phyloP scores from a whole-genome alignment of 2,888 invertebrate genomes.

The Euplagia quadripunctaria region DNA sequence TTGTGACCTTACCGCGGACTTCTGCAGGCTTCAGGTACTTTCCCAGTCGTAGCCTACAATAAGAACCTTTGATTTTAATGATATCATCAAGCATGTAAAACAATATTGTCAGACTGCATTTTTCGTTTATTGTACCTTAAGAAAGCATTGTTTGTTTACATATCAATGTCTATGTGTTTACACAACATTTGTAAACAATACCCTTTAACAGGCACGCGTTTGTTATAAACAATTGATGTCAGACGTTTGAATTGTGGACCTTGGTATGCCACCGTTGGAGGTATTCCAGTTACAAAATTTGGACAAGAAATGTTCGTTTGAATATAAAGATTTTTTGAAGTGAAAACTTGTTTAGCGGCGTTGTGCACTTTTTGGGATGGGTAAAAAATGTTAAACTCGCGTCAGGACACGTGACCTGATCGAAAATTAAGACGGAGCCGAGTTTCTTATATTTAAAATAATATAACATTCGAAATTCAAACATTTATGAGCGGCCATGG shows the following conservation, averaged over 20 bases:
- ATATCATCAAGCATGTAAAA: background rate
- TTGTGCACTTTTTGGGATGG: too few relatives aligned
- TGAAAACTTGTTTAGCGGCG: too few relatives aligned
- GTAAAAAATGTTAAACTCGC: too few relatives aligned
- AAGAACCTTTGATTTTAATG: background rate
- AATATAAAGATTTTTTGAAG: too few relatives aligned
- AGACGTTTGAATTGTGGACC: background rate
- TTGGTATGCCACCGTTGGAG: background rate
- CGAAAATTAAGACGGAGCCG: too few relatives aligned
- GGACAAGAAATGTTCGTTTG: too few relatives aligned
- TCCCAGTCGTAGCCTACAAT: background rate
- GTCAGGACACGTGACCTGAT: too few relatives aligned
- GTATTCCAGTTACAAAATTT: background rate
- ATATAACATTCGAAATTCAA: too few relatives aligned
- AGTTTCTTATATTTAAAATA: too few relatives aligned
- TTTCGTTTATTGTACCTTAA: background rate
- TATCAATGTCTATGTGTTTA: background rate
- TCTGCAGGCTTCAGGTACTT: background rate
- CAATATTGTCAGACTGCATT: background rate
- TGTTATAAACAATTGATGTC: background rate
- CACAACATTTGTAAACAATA: background rate
- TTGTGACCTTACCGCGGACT: too few relatives aligned
- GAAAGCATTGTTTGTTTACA: background rate
- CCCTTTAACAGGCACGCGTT: background rate
- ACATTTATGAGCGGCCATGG: too few relatives aligned